These are phyloP conservation scores for Xenus cinereus DNA, from an alignment of 2,113 vertebrate genomes.

Conservation along the genomic window DNA sequence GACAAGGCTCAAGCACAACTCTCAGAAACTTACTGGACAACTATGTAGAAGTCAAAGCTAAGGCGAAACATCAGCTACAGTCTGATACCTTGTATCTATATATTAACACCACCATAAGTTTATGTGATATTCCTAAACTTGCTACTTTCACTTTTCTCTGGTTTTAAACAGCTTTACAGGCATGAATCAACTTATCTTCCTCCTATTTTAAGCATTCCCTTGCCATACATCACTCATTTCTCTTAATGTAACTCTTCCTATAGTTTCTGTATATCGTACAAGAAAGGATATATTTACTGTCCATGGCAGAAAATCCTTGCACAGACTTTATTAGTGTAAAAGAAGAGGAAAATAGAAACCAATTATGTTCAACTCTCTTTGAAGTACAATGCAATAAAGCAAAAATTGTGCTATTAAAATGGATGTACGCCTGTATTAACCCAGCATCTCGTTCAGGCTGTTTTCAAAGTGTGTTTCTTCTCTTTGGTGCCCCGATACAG, in stretches of 20 bases:
- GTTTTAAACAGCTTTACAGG: neutral
- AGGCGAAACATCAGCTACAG: neutral
- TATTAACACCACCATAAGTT: neutral
- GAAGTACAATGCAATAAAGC: conserved; percentile 13
- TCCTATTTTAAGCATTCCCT: neutral
- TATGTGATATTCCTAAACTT: neutral
- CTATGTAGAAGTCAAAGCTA: neutral
- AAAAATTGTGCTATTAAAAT: conserved; percentile 10
- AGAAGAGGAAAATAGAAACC: neutral
- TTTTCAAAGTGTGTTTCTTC: conserved; percentile 8
- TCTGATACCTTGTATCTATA: neutral
- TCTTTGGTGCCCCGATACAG: neutral
- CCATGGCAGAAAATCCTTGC: neutral
- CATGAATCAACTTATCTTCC: neutral
- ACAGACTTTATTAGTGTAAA: neutral
- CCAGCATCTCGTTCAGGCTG: neutral
- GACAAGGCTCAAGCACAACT: neutral
- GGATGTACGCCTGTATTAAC: neutral
- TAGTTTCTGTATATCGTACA: neutral
- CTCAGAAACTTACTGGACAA: neutral
- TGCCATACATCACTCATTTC: neutral
- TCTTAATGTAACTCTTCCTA: neutral
- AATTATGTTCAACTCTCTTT: neutral
- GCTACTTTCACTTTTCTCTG: neutral
- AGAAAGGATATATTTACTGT: neutral